Base-by-base conservation (phyloP, 2,888 invertebrate genomes). In the Autographa pulchrina region DNA sequence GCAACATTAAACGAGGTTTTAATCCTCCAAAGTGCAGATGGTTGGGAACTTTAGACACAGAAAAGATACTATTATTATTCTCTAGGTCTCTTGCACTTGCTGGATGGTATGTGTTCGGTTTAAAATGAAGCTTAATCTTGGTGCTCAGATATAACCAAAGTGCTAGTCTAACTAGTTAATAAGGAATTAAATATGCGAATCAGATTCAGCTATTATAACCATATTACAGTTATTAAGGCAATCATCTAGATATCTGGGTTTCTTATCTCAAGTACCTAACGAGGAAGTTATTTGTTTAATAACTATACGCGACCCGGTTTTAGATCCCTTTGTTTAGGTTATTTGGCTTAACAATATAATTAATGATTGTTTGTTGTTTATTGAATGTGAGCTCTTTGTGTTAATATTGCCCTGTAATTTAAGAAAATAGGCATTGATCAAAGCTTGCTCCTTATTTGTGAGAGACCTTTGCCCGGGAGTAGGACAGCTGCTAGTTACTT, bases 281-380 rank as follows among this genome's bases (percentile, higher is more conserved):
- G 8, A 32, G 32, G 59, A 16, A 59, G 25, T 25, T 59, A 31
- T 11, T 58, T 14, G 32, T 59, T 31, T n/a, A 32, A 32, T 59
- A 32, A 54, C 56, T 25, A 25, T 58, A 32, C n/a, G 31, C 32
- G 32, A 32, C 11, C 31, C 11, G 31, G 16, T 32, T 32, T 8
- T 32, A 31, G 25, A 59, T 31, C 14, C 32, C 59, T 59, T 59
- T 59, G 59, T 59, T 56, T 56, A 20, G 25, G 14, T 25, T 25
- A 56, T 56, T 56, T 32, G 32, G 31, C 32, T 59, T 7, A 16
- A 56, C 54, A 56, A 25, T 56, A 56, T 25, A 59, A 31, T 59
- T 31, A 32, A 32, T n/a, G 16, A 31, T 16, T 59, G 58, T 58
- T 20, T 5, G 31, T 59, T 59, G 59, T 59, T 58, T 59, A 32